Base-by-base conservation (phyloP, 2,888 invertebrate genomes). In the Chloroclysta siterata region DNA sequence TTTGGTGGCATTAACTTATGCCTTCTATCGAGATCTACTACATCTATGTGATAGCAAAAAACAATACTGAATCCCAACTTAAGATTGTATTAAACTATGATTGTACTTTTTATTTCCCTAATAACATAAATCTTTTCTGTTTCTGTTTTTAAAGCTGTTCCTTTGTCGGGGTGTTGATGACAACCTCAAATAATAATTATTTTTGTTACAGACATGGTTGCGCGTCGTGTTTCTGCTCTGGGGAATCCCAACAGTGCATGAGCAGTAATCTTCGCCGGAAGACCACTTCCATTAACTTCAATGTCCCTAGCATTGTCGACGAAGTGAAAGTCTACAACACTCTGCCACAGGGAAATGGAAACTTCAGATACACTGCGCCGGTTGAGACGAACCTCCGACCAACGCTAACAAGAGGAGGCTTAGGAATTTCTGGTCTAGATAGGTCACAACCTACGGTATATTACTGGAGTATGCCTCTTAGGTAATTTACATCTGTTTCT, bases 151-250 rank as follows among this genome's bases (percentile, higher is more conserved):
- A 33, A 33, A 33, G 5, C 8, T 33, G 33, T 33, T 22, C 3
- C 3, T 22, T 22, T 2, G 22, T 22, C 3, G 22, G 22, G 22
- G 22, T 22, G 3, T 22, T 22, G 22, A 22, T 22, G 22, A 22
- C 1, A 2, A 3, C 3, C 22, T 22, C 22, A 22, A 2, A 5
- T 33, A 33, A 33, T 6, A 1, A 1, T 33, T 5, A 17, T 41
- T 22, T 44, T 52, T 46, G 13, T 53, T 44, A 41, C 80, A 93
- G 93, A 71, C 95, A 96, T 72, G 99, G 99, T 48, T 99, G 99
- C 87, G 96, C 98, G 58, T 94, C 95, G 60, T 99, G 99, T 88
- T 99, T 99, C 97, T 99, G 99, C 87, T 97, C 97, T 93, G 99
- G 98, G 2, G 95, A 98, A 42, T 95, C 97, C 0, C 90, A 94